Conservation (phyloP, 2,797 vertebrate species). For the Perodicticus potto region DNA sequence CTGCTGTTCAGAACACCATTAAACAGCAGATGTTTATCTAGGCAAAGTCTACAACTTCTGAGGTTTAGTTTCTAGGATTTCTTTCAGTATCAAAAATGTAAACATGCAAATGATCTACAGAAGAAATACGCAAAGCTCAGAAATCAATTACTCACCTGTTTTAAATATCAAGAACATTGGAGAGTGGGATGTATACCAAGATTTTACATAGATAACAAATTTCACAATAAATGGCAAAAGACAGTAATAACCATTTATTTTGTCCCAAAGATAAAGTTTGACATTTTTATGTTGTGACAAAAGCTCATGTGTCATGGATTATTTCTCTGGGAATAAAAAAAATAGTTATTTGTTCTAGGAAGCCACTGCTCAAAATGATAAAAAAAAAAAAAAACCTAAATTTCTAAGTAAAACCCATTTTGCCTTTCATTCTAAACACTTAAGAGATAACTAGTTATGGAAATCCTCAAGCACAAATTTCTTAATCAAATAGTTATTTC, state of each 20-base stretch:
- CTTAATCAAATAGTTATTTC: constrained; percentile 61
- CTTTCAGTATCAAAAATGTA: constrained; percentile 62
- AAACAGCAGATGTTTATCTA: constrained; percentile 76
- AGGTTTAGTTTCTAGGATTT: constrained; percentile 80
- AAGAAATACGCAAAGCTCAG: constrained; percentile 66
- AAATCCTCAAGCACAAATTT: constrained; percentile 57
- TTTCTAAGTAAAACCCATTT: constrained; percentile 77
- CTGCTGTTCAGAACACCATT: constrained; percentile 42
- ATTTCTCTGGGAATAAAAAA: constrained; percentile 77
- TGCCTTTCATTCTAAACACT: constrained; percentile 57
- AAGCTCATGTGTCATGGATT: constrained; percentile 69
- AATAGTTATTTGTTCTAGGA: constrained; percentile 74
- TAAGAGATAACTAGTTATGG: constrained; percentile 60
- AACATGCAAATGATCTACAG: constrained; percentile 73
- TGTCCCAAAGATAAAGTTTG: constrained; percentile 83
- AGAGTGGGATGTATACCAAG: constrained; percentile 69
- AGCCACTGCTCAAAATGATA: constrained; percentile 51
- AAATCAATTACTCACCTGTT: constrained; percentile 70
- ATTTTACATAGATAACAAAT: constrained; percentile 68
- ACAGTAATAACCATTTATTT: constrained; percentile 64
- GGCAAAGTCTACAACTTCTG: constrained; percentile 37
- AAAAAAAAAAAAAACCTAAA: background rate
- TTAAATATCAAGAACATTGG: constrained; percentile 70
- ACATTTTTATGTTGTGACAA: constrained; percentile 72
- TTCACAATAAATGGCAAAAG: constrained; percentile 75